A percentile compares a stretch with the other conserved stretches of the same genome.
Conservation (phyloP, 2,113 vertebrate species). For the Benitochromis conjunctus region DNA sequence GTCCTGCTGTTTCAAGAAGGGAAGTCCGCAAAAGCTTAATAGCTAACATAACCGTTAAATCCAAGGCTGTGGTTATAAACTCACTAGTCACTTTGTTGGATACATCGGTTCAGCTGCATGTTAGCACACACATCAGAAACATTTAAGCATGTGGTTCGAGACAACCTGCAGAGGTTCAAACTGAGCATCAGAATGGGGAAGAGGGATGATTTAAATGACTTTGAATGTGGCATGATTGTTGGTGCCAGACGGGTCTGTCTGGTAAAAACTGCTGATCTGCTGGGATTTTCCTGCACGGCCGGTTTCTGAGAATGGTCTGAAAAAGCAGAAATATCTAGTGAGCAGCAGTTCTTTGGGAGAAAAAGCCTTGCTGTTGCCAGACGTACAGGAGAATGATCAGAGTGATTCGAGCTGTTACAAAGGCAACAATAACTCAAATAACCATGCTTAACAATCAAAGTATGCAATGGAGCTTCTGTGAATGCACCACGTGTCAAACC, state of each 20-base stretch:
- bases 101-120: not conserved
- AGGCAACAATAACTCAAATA: not conserved
- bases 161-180: rapidly evolving
- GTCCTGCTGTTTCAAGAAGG: not conserved
- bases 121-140: not conserved
- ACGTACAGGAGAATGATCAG: not conserved
- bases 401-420: not conserved
- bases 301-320: not conserved
- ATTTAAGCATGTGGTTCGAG: not conserved
- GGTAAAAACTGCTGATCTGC: not conserved
- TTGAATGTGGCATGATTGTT: not conserved
- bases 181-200: not conserved
- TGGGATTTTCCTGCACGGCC: not conserved
- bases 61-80: not conserved
- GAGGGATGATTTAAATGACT: not conserved
- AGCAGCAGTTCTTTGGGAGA: not conserved
- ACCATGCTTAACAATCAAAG: not conserved
- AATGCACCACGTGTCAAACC: not conserved
- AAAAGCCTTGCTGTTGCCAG: not conserved
- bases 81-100: not conserved
- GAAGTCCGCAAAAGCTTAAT: not conserved
- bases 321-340: not conserved
- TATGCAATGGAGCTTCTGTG: not conserved
- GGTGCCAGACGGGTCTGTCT: not conserved
- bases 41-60: not conserved